These are phyloP conservation scores for Urophycis tenuis DNA, from an alignment of 2,797 vertebrate species.

Conservation along the genomic window DNA sequence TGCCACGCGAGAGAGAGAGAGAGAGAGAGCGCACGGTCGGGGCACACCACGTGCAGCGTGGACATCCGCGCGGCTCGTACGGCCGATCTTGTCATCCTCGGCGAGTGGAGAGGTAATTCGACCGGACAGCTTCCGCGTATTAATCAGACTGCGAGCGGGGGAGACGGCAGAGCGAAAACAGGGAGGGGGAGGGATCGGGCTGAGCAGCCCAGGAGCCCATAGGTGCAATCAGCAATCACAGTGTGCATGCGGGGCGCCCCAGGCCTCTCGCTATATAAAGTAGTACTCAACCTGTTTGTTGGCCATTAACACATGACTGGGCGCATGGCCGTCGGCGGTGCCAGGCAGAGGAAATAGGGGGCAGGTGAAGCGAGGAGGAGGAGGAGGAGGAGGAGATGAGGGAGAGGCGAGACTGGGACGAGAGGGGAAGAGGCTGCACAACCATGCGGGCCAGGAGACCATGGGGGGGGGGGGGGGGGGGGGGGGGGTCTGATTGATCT, in stretches of 20 bases:
- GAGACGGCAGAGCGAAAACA: slow-evolving; percentile 28
- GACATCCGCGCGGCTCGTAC: slow-evolving; percentile 45
- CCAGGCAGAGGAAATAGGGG: slow-evolving; percentile 19
- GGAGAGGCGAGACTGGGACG: too few species aligned
- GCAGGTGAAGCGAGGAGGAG: slow-evolving; percentile 5
- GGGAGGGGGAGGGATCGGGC: slow-evolving; percentile 3
- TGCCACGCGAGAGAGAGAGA: too few species aligned
- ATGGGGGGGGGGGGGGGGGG: slow-evolving; percentile 21
- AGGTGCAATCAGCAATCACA: slow-evolving; percentile 36
- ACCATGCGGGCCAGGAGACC: too few species aligned
- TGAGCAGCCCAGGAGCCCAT: slow-evolving; percentile 21
- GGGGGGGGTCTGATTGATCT: not conserved
- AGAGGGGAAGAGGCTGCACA: slow-evolving; percentile 21
- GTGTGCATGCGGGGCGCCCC: slow-evolving; percentile 16
- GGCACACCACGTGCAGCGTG: slow-evolving; percentile 14
- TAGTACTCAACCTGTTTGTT: slow-evolving; percentile 33
- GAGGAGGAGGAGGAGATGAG: not conserved
- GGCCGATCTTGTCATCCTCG: slow-evolving; percentile 46
- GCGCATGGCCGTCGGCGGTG: slow-evolving; percentile 19
- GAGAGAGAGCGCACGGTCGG: not conserved
- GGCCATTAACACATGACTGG: slow-evolving; percentile 38
- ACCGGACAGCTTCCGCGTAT: slow-evolving; percentile 44
- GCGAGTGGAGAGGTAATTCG: slow-evolving; percentile 42
- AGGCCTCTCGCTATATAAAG: slow-evolving; percentile 30
- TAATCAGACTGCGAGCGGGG: slow-evolving; percentile 10